phyloP scores from a whole-genome alignment of 2,797 vertebrate genomes.

The Simalia tracyae region DNA sequence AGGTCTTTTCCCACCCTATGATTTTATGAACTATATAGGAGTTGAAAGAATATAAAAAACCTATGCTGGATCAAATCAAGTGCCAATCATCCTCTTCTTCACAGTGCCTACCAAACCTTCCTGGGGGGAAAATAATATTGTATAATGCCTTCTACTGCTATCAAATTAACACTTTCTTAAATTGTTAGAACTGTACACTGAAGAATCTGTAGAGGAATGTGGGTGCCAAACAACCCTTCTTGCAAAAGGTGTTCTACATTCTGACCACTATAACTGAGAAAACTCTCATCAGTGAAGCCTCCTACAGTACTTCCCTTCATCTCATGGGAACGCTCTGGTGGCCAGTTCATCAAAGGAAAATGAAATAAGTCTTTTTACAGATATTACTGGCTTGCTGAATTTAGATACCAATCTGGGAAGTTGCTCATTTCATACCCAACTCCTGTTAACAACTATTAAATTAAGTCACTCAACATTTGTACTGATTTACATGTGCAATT shows the following conservation, averaged over 20 bases:
- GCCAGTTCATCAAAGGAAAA: neutral
- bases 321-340: neutral
- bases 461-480: slow-evolving; percentile 1
- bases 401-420: neutral
- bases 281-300: neutral
- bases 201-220: neutral
- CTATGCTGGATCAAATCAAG: neutral
- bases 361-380: neutral
- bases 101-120: neutral
- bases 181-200: neutral
- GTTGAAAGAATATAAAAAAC: neutral
- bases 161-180: neutral
- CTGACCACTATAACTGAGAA: neutral
- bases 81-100: neutral
- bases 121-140: neutral
- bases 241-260: neutral
- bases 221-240: neutral
- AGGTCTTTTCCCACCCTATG: neutral
- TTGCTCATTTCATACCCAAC: neutral
- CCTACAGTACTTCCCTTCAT: neutral
- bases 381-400: neutral
- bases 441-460: slow-evolving; percentile 7
- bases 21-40: neutral
- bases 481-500: neutral
- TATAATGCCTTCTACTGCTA: neutral